Evolutionary conservation across 2,113 vertebrate species (phyloP).

Genomic region (Abramis brama): DNA sequence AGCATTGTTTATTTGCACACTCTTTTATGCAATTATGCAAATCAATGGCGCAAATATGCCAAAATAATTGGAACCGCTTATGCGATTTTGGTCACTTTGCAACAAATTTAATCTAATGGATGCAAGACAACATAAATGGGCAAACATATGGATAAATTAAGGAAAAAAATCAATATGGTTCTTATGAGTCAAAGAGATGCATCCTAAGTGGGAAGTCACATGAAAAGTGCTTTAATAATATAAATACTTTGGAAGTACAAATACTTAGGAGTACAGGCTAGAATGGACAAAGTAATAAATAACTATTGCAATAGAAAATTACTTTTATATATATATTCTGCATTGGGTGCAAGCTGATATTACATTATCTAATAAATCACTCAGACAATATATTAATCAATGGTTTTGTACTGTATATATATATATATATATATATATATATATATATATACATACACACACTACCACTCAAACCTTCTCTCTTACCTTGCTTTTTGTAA

Average conservation of each 20-base stretch:
- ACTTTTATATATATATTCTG: too few species aligned
- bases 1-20: constrained; percentile 13
- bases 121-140: background rate
- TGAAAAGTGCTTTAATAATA: background rate
- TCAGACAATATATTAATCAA: too few species aligned
- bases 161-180: background rate
- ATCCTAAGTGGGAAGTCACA: background rate
- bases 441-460: too few species aligned
- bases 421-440: too few species aligned
- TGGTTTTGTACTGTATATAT: too few species aligned
- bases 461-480: too few species aligned
- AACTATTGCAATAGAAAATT: too few species aligned
- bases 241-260: background rate
- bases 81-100: background rate
- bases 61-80: background rate
- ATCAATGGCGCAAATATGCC: background rate
- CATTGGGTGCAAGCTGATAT: too few species aligned
- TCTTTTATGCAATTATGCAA: background rate
- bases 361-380: too few species aligned
- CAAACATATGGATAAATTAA: background rate
- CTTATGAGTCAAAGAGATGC: background rate
- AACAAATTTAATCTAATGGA: background rate
- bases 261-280: background rate
- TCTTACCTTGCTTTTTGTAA: too few species aligned
- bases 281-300: too few species aligned